Conservation (phyloP, 2,888 invertebrate species). For the Sinohyriopsis cumingii region DNA sequence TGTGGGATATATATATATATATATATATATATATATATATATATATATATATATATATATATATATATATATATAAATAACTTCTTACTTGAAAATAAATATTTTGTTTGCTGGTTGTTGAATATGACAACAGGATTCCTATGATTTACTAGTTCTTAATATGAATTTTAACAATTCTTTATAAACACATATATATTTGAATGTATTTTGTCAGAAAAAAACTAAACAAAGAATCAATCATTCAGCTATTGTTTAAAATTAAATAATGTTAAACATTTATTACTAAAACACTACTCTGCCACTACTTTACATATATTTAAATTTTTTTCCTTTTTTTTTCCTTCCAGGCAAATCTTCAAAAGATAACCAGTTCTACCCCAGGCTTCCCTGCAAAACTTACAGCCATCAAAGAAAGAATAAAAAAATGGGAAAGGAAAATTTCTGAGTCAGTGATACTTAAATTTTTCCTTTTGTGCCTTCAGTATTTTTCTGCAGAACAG, state of each 20-base stretch:
- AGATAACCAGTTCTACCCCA: conserved; percentile 27
- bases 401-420: conserved; percentile 54
- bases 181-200: not conserved
- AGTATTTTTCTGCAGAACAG: too few species aligned
- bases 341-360: conserved; percentile 43
- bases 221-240: not conserved
- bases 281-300: not conserved
- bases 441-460: conserved; percentile 53
- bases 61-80: too few species aligned
- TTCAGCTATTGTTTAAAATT: not conserved
- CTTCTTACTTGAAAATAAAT: too few species aligned
- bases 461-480: not conserved
- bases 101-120: too few species aligned
- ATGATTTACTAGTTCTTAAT: too few species aligned
- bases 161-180: too few species aligned
- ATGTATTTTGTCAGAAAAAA: not conserved
- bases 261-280: not conserved
- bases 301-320: too few species aligned
- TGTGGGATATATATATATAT: too few species aligned
- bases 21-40: too few species aligned
- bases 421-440: conserved; percentile 60
- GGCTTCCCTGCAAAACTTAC: conserved; percentile 44
- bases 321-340: not conserved
- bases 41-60: too few species aligned
- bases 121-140: too few species aligned